A percentile compares a stretch with the other conserved stretches of the same genome.
phyloP scores from a whole-genome alignment of 1,140 invertebrate genomes.

The Hylaeus anthracinus region DNA sequence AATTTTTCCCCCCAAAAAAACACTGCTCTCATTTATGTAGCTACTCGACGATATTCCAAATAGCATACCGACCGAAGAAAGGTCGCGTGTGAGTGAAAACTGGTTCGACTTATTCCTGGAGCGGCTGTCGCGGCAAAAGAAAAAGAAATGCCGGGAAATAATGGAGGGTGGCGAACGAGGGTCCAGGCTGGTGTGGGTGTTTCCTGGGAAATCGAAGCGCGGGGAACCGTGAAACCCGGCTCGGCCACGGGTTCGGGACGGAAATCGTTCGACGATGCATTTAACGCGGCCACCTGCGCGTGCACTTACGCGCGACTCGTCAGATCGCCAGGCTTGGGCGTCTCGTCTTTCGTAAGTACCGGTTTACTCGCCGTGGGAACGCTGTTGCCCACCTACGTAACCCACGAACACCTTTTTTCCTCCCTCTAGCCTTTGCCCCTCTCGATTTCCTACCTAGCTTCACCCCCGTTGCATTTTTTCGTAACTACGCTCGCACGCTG shows the following conservation, averaged over 20 bases:
- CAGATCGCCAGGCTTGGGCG: constrained; percentile 23
- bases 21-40: too few species aligned
- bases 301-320: constrained; percentile 12
- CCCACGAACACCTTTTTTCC: not conserved
- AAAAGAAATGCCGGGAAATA: not conserved
- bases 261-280: not conserved
- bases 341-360: constrained; percentile 57
- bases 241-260: not conserved
- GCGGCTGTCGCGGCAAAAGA: too few species aligned
- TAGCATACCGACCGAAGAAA: too few species aligned
- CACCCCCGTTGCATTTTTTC: too few species aligned
- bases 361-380: constrained; percentile 47
- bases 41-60: too few species aligned
- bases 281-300: constrained; percentile 21
- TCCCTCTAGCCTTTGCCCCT: not conserved
- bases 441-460: not conserved
- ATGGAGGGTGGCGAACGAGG: not conserved
- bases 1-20: too few species aligned
- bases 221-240: constrained; percentile 13
- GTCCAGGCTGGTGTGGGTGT: not conserved
- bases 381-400: constrained; percentile 29
- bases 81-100: too few species aligned
- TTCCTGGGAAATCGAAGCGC: constrained; percentile 7
- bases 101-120: too few species aligned
- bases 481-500: not conserved